Percentiles rank a stretch among this genome's conserved stretches.
Evolutionary conservation across 1,140 invertebrate genomes (phyloP).

Genomic region (Andricus grossulariae): DNA sequence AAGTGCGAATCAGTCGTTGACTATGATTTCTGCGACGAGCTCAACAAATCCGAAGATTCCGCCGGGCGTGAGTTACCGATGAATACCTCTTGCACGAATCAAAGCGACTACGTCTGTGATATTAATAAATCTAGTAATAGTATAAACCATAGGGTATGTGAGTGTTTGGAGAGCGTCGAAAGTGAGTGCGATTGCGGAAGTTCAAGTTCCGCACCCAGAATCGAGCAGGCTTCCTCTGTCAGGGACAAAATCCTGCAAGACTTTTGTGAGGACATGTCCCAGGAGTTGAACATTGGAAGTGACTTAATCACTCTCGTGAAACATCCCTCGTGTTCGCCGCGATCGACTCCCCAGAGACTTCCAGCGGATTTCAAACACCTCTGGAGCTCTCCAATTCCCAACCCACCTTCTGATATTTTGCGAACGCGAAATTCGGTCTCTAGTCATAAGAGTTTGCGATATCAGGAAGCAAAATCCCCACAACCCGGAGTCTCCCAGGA

Average conservation of each 20-base stretch:
- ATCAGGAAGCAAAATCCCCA: conserved; percentile 62
- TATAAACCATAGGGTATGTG: conserved; percentile 60
- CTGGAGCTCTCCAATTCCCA: conserved; percentile 64
- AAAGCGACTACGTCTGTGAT: conserved; percentile 70
- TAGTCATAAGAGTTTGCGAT: conserved; percentile 59
- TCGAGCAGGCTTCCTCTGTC: conserved; percentile 67
- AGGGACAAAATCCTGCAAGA: conserved; percentile 73
- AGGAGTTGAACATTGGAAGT: conserved; percentile 71
- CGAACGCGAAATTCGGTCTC: conserved; percentile 70
- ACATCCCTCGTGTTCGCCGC: conserved; percentile 70
- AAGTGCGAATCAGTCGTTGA: conserved; percentile 61
- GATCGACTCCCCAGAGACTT: conserved; percentile 70
- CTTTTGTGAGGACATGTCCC: conserved; percentile 72
- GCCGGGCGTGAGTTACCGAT: conserved; percentile 54
- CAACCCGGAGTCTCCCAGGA: conserved; percentile 68
- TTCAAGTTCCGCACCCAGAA: conserved; percentile 47
- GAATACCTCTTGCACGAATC: conserved; percentile 65
- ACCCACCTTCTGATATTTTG: conserved; percentile 71
- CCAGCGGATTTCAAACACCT: conserved; percentile 64
- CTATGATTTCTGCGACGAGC: conserved; percentile 64
- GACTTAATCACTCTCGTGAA: conserved; percentile 72
- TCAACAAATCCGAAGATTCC: conserved; percentile 54
- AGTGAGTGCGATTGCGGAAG: conserved; percentile 64
- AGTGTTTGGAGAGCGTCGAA: conserved; percentile 58
- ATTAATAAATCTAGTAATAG: conserved; percentile 64